These are phyloP conservation scores for Paramacrobiotus metropolitanus DNA, from an alignment of 1,140 invertebrate species.

Conservation along the genomic window DNA sequence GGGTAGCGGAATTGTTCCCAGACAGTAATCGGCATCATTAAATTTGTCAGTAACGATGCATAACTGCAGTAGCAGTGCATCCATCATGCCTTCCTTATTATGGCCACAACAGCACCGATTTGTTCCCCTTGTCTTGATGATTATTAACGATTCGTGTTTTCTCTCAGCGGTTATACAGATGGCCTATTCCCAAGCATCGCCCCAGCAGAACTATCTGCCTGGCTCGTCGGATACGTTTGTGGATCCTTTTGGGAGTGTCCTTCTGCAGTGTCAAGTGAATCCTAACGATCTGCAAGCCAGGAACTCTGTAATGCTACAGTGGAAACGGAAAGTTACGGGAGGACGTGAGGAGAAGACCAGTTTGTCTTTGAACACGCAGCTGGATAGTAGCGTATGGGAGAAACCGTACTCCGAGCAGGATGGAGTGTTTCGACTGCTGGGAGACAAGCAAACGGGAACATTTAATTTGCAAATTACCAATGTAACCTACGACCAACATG, in stretches of 20 bases:
- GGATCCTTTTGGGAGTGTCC: background rate
- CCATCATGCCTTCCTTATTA: background rate
- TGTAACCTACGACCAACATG: background rate
- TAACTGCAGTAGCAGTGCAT: too few species aligned
- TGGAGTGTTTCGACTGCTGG: background rate
- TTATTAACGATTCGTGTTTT: constrained; percentile 1
- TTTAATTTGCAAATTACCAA: background rate
- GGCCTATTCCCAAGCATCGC: background rate
- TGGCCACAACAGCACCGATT: background rate
- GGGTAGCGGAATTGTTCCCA: too few species aligned
- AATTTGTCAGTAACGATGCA: background rate
- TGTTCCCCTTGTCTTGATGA: background rate
- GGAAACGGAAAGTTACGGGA: too few species aligned
- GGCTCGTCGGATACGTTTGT: background rate
- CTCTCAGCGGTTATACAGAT: background rate
- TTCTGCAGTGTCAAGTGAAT: background rate
- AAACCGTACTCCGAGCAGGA: background rate
- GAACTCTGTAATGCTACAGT: too few species aligned
- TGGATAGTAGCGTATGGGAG: background rate
- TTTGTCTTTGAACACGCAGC: background rate
- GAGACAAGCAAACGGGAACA: background rate
- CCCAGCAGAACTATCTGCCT: background rate
- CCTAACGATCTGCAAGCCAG: too few species aligned
- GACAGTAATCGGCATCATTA: background rate
- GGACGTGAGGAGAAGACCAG: too few species aligned